Conservation (phyloP, 2,888 invertebrate species). For the Drosophila paranaensis region DNA sequence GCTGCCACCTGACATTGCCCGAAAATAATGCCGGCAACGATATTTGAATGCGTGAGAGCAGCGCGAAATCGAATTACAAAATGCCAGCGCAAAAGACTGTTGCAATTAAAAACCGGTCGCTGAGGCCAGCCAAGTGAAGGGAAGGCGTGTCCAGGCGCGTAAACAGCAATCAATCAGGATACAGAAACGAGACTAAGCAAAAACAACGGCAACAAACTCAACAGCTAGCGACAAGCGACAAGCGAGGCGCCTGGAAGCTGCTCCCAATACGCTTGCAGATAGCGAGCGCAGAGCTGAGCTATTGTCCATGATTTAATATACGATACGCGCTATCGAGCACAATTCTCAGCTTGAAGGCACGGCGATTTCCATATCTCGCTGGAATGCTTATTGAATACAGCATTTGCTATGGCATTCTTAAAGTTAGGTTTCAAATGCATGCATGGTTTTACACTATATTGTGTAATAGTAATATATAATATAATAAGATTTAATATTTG, state of each 20-base stretch:
- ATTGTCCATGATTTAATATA: constrained; percentile 18
- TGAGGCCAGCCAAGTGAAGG: background rate
- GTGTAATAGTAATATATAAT: background rate
- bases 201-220: constrained; percentile 18
- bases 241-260: constrained; percentile 15
- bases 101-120: constrained; percentile 27
- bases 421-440: background rate
- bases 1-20: constrained; percentile 46
- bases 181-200: constrained; percentile 7
- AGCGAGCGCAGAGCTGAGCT: constrained; percentile 5
- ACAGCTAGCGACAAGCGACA: constrained; percentile 21
- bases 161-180: constrained; percentile 73
- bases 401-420: background rate
- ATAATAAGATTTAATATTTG: background rate
- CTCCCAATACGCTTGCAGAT: constrained; percentile 10
- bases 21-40: constrained; percentile 49
- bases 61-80: constrained; percentile 53
- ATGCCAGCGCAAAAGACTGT: constrained; percentile 20
- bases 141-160: constrained; percentile 35
- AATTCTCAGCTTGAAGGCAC: background rate
- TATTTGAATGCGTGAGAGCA: constrained; percentile 34
- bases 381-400: background rate
- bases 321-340: background rate
- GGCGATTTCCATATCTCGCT: background rate
- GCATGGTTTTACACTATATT: background rate